Percentiles rank a stretch among this genome's conserved stretches.
phyloP scores from a whole-genome alignment of 1,140 invertebrate genomes.

The Nasonia giraulti region DNA sequence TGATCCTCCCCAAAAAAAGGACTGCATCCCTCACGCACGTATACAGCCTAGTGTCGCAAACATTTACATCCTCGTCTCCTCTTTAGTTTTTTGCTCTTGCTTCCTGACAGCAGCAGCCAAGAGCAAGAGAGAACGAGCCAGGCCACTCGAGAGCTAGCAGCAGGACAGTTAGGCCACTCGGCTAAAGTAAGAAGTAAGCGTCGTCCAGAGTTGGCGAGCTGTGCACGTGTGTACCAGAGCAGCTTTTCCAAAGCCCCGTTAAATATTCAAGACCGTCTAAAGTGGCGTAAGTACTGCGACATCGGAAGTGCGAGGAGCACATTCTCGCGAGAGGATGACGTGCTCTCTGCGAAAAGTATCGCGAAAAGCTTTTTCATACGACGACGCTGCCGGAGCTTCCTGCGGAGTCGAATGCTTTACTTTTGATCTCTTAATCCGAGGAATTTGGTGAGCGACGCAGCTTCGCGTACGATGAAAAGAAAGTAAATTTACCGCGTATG shows the following conservation, averaged over 20 bases:
- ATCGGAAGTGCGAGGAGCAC: not conserved
- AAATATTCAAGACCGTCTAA: constrained; percentile 41
- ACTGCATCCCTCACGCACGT: not conserved
- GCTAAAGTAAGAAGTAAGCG: constrained; percentile 25
- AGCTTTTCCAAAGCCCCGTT: constrained; percentile 3
- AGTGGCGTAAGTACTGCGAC: constrained; percentile 16
- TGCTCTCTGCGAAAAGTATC: not conserved
- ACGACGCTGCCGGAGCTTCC: too few relatives aligned
- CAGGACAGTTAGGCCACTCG: constrained; percentile 1
- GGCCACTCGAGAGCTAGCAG: not conserved
- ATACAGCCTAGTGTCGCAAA: not conserved
- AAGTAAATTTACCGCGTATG: not conserved
- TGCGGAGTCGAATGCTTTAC: too few relatives aligned
- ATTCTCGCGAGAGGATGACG: not conserved
- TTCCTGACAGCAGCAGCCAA: not conserved
- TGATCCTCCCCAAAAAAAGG: not conserved
- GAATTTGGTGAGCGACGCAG: too few relatives aligned
- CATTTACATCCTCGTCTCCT: not conserved
- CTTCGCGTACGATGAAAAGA: too few relatives aligned
- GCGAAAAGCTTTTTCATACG: too few relatives aligned
- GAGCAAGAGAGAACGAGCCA: not conserved
- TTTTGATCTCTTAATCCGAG: too few relatives aligned
- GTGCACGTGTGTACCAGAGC: not conserved
- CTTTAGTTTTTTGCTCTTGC: not conserved
- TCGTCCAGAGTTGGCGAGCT: not conserved